A percentile compares a stretch with the other conserved stretches of the same genome.
Evolutionary conservation across 2,888 invertebrate genomes (phyloP).

Genomic region (Cantharis flavilabris): DNA sequence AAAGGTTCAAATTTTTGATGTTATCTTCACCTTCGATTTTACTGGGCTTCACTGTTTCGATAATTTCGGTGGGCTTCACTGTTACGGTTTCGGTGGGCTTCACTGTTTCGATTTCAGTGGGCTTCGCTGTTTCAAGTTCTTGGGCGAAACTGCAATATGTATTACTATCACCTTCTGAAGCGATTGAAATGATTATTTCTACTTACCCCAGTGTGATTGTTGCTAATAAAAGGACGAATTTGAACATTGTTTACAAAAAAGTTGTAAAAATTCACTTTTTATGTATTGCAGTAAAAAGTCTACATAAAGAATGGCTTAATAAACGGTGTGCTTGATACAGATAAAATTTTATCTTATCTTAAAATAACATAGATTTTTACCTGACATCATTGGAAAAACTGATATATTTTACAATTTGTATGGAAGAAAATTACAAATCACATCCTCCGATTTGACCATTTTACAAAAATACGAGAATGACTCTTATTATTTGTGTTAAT

Average conservation of each 20-base stretch:
- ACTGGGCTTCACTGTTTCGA: too few relatives aligned
- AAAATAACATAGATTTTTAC: background rate
- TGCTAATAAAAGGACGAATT: slow-evolving; percentile 1
- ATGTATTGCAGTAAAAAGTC: background rate
- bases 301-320: background rate
- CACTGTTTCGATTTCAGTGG: background rate
- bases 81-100: background rate
- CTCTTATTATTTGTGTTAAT: background rate
- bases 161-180: background rate
- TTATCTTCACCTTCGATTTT: background rate
- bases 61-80: background rate
- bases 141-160: slow-evolving; percentile 8
- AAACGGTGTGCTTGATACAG: background rate
- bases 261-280: background rate
- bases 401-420: background rate
- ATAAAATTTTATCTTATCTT: slow-evolving; percentile 1
- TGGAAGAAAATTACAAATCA: background rate
- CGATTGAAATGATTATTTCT: background rate
- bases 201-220: slow-evolving; percentile 17
- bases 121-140: background rate
- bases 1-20: slow-evolving; percentile 10
- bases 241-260: slow-evolving; percentile 9
- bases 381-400: slow-evolving; percentile 3
- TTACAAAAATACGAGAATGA: background rate
- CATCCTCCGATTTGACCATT: background rate